phyloP scores from a whole-genome alignment of 2,113 vertebrate species.

The Passer montanus region DNA sequence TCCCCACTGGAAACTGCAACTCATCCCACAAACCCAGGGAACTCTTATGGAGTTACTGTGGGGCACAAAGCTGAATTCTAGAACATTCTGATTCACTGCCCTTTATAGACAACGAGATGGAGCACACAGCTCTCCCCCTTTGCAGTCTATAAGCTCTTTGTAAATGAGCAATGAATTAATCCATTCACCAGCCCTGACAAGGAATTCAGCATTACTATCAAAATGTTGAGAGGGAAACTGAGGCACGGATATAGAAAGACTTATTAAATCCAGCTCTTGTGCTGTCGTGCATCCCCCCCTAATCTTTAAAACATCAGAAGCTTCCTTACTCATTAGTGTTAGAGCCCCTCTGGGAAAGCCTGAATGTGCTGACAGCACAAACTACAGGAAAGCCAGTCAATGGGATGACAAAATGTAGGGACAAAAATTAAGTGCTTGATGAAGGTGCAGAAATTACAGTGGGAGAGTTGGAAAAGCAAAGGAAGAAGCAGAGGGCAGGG shows the following conservation, averaged over 20 bases:
- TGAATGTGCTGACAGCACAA: constrained; percentile 39
- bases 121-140: constrained; percentile 23
- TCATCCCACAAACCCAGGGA: constrained; percentile 4
- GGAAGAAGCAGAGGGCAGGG: neutral
- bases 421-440: neutral
- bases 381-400: neutral
- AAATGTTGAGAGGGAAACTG: constrained; percentile 36
- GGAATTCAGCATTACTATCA: neutral
- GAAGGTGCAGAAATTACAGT: neutral
- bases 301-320: constrained; percentile 49
- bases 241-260: neutral
- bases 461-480: neutral
- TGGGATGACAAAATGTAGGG: constrained; percentile 10
- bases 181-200: neutral
- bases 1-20: neutral
- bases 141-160: constrained; percentile 41
- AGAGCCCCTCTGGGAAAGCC: constrained; percentile 7
- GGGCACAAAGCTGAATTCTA: constrained; percentile 42
- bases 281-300: neutral
- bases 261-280: neutral
- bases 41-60: neutral
- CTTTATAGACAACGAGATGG: neutral
- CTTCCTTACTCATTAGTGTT: constrained; percentile 4
- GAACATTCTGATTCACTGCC: constrained; percentile 1
- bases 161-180: constrained; percentile 50